These are phyloP conservation scores for Bugula neritina DNA, from an alignment of 2,888 invertebrate genomes.

Conservation along the genomic window DNA sequence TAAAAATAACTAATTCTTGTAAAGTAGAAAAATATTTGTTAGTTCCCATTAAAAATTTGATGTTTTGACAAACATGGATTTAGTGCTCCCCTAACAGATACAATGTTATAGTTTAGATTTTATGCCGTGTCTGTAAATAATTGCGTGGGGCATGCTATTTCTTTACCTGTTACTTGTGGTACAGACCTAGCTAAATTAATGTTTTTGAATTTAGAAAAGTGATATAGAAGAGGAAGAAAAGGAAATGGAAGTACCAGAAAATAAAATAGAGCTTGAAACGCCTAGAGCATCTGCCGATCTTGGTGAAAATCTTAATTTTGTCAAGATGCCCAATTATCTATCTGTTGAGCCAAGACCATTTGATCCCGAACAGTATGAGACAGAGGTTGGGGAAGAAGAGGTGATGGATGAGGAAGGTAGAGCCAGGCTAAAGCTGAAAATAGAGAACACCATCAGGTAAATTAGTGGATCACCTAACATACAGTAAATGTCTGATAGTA, in stretches of 20 bases:
- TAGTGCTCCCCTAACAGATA: too few species aligned
- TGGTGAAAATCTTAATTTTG: slow-evolving; percentile 74
- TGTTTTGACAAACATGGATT: too few species aligned
- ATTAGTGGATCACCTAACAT: too few species aligned
- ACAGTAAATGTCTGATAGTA: too few species aligned
- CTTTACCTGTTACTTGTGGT: too few species aligned
- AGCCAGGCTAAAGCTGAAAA: slow-evolving; percentile 62
- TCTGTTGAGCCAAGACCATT: slow-evolving; percentile 93
- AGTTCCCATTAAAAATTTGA: too few species aligned
- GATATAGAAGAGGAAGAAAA: slow-evolving; percentile 35
- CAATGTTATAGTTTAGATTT: too few species aligned
- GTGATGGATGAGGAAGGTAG: slow-evolving; percentile 95
- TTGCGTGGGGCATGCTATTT: too few species aligned
- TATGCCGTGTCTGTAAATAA: too few species aligned
- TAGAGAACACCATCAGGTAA: slow-evolving; percentile 32
- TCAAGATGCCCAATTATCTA: slow-evolving; percentile 94
- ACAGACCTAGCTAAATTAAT: too few species aligned
- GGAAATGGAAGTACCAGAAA: slow-evolving; percentile 69
- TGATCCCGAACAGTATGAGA: slow-evolving; percentile 88
- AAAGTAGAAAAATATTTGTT: too few species aligned
- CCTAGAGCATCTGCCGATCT: slow-evolving; percentile 88
- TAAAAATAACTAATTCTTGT: too few species aligned
- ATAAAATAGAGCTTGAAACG: slow-evolving; percentile 91
- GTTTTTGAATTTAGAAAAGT: neutral
- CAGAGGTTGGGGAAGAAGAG: slow-evolving; percentile 97